phyloP scores from a whole-genome alignment of 2,888 invertebrate genomes.

The Acrobasis repandana region DNA sequence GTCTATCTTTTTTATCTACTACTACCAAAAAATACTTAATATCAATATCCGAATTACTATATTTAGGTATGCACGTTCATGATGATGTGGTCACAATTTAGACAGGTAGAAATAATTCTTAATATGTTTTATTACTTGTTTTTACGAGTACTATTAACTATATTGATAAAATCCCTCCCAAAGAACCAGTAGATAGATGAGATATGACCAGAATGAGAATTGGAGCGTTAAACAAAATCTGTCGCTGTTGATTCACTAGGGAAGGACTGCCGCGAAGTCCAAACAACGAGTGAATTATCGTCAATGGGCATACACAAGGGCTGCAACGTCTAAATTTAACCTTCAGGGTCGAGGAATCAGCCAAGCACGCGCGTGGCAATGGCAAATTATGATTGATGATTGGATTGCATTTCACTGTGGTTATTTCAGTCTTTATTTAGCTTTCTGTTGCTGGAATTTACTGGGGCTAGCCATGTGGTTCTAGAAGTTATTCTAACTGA shows the following conservation, averaged over 20 bases:
- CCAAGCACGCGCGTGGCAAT: conserved; percentile 68
- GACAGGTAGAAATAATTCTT: neutral
- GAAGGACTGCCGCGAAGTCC: conserved; percentile 42
- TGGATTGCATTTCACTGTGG: conserved; percentile 53
- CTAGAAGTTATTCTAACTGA: conserved; percentile 11
- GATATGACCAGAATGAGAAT: too few species aligned
- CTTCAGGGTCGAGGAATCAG: conserved; percentile 68
- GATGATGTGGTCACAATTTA: neutral
- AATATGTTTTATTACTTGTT: too few species aligned
- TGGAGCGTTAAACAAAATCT: conserved; percentile 32
- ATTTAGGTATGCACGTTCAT: neutral
- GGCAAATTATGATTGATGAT: conserved; percentile 76
- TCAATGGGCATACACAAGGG: conserved; percentile 52
- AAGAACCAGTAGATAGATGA: too few species aligned
- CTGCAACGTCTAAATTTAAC: conserved; percentile 66
- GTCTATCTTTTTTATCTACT: too few species aligned
- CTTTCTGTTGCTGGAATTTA: conserved; percentile 29
- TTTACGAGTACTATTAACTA: too few species aligned
- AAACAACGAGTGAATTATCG: conserved; percentile 65
- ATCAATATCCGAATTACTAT: neutral
- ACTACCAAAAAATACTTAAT: too few species aligned
- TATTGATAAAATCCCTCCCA: too few species aligned
- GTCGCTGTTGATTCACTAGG: conserved; percentile 35
- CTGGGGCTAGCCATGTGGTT: conserved; percentile 7
- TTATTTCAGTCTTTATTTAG: conserved; percentile 40